Evolutionary conservation across 1,140 invertebrate genomes (phyloP), one percentile per base, ranked within the genome.

Genomic region (Drosophila grimshawi): DNA sequence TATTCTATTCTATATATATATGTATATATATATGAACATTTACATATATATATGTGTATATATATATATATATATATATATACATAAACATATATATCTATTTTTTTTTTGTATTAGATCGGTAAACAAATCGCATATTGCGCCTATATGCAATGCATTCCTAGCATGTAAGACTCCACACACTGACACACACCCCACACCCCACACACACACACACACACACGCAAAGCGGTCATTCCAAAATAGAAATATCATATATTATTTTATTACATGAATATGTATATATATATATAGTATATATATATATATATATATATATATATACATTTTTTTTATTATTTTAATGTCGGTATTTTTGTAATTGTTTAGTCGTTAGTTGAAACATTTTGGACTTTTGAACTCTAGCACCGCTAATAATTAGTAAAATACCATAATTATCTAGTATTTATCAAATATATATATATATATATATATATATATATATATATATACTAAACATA

Each of bases 1-100:
- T 78, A 85, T 85, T 85, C 81, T 71, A 68, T 69, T 67, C 55
- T 67, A 33, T 77, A 83, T 80, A 64, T 76, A 82, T 62, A 51
- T 62, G 55, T 53, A 66, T 49, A 72, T 66, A 48, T 61, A 51
- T 64, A 79, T 75, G 37, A 0, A 52, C 32, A 63, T 19, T 19
- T 51, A 57, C 4, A 46, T 33, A 45, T 11, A 59, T n/a, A 59
- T 57, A 8, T 29, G 49, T 61, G 51, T 61, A 19, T 60, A 46
- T 49, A 19, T 60, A 46, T 49, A 46, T 11, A 35, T 30, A 45
- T 51, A 62, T 57, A 55, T 46, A 53, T 61, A 72, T 49, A 65
- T 53, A 19, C 19, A 19, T 19, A 19, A 19, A 19, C 19, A 19
- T 19, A 19, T 19, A 19, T 19, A 19, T 19, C 10, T 37, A 55